phyloP scores from a whole-genome alignment of 23 tunicate genomes.

The Trididemnum nubilum region DNA sequence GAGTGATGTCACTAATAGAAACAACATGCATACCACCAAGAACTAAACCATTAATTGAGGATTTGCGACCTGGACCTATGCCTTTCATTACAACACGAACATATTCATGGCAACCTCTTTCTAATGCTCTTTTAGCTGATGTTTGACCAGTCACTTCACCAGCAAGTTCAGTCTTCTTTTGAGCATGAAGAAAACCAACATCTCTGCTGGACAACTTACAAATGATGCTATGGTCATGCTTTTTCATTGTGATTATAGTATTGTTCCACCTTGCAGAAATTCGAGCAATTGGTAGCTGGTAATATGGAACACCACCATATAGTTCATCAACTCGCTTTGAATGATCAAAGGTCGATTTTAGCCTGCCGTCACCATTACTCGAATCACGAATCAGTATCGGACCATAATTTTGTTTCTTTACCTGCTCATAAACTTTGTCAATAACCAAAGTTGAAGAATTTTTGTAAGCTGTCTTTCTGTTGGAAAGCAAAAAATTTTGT shows the following conservation, averaged over 20 bases:
- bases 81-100: slow-evolving; percentile 74
- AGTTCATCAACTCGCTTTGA: slow-evolving; percentile 11
- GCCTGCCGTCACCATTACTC: neutral
- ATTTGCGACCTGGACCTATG: slow-evolving; percentile 83
- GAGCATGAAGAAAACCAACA: slow-evolving; percentile 65
- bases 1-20: slow-evolving; percentile 67
- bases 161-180: slow-evolving; percentile 77
- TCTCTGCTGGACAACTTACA: slow-evolving; percentile 29
- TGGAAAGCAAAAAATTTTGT: neutral
- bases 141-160: slow-evolving; percentile 64
- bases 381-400: slow-evolving; percentile 54
- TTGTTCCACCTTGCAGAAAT: slow-evolving; percentile 63
- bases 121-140: slow-evolving; percentile 55
- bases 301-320: slow-evolving; percentile 47
- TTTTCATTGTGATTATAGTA: slow-evolving; percentile 16
- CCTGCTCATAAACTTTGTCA: slow-evolving; percentile 37
- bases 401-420: slow-evolving; percentile 60
- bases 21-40: slow-evolving; percentile 77
- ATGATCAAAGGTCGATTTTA: slow-evolving; percentile 25
- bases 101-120: slow-evolving; percentile 45
- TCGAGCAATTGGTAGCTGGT: slow-evolving; percentile 33
- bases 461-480: neutral
- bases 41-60: slow-evolving; percentile 55
- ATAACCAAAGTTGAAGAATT: neutral
- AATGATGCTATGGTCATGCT: neutral